Base-by-base conservation (phyloP, 2,113 vertebrate genomes). In the Glaucomys volans region DNA sequence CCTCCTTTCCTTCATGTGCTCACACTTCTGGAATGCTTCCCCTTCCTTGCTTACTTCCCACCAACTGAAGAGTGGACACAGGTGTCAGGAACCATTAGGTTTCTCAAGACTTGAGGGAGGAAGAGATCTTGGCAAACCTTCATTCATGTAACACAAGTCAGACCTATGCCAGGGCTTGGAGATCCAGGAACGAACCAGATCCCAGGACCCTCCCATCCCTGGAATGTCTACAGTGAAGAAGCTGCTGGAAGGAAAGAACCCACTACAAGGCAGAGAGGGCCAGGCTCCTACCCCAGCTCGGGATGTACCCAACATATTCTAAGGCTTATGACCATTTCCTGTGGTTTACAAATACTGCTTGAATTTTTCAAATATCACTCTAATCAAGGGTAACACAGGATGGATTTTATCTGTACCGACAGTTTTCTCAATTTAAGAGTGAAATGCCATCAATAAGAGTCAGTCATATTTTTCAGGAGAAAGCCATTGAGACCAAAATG, bases 401-500 rank as follows among this genome's bases (percentile, higher is more conserved):
- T 32, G 28, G 10, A 32, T 66, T 87, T 47, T 37, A 52, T 64
- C 69, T 84, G 30, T 13, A 47, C 2, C 59, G 44, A 95, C 37
- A 87, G 89, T 90, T 95, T 87, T 94, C 67, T 81, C 67, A 5
- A 22, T 52, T 37, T 28, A 54, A 72, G n/a, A 57, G 26, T 50
- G 44, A 83, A 50, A 28, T 28, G 62, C 54, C 62, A 79, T 30
- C 57, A 37, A 7, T 54, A 75, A 95, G 87, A 89, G 47, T 40
- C 62, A 42, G 50, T 84, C 64, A 32, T 37, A 20, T 40, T 71
- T 96, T 88, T 87, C 64, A 67, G n/a, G 28, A 95, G 57, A 88
- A 80, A 95, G 69, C 69, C 72, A 62, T 3, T 54, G 74, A 86
- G 59, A 87, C 18, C 28, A 54, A 71, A 93, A 75, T 26, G 24